Conservation (phyloP, 2,888 invertebrate genomes). For the Orthonychiurus folsomi region DNA sequence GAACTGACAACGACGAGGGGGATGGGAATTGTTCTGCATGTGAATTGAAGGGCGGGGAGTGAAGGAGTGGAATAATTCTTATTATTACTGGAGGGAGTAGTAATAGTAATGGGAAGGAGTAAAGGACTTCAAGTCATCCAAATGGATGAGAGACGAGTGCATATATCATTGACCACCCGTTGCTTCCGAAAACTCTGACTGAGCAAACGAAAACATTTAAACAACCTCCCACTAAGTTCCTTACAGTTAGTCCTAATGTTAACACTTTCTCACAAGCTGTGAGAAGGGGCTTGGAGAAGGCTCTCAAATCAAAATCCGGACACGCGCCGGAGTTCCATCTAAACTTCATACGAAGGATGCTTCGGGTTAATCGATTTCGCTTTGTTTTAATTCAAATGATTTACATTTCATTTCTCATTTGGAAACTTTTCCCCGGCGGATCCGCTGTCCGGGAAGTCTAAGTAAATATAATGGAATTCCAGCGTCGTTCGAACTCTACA, state of each 20-base stretch:
- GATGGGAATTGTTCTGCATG: not conserved
- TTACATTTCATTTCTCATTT: not conserved
- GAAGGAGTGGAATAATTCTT: not conserved
- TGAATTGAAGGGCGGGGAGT: not conserved
- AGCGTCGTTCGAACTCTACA: too few relatives aligned
- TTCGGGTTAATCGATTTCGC: not conserved
- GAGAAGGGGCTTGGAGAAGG: not conserved
- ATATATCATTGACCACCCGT: constrained; percentile 38
- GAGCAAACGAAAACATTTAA: constrained; percentile 39
- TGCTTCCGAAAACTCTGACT: constrained; percentile 34
- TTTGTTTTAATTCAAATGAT: not conserved
- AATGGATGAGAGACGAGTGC: constrained; percentile 17
- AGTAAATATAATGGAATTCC: too few relatives aligned
- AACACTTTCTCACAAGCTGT: constrained; percentile 25
- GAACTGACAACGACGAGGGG: too few relatives aligned
- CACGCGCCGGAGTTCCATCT: not conserved
- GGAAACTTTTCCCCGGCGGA: not conserved
- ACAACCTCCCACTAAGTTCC: constrained; percentile 39
- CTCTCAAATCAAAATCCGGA: not conserved
- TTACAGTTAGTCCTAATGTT: constrained; percentile 34
- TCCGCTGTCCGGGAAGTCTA: too few relatives aligned
- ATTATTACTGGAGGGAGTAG: too few relatives aligned
- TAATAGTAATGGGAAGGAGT: too few relatives aligned
- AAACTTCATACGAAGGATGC: not conserved
- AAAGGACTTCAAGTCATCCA: not conserved